Conservation (phyloP, 2,888 invertebrate genomes). For the Mythimna vitellina region DNA sequence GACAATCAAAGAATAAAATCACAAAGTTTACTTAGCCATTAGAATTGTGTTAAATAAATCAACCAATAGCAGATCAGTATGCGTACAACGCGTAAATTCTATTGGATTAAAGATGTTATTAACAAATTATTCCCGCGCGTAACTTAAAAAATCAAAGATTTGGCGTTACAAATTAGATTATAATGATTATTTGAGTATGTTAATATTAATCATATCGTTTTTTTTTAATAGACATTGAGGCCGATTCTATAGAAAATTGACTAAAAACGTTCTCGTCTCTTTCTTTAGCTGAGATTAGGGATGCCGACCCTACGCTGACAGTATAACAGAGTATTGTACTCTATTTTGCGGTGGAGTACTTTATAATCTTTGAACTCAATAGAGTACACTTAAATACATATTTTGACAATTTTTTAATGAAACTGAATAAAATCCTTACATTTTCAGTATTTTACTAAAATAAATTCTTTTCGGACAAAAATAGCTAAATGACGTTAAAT, state of each 20-base stretch:
- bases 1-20: slow-evolving; percentile 41
- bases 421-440: too few species aligned
- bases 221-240: slow-evolving; percentile 14
- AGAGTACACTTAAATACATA: too few species aligned
- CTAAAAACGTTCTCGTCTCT: background rate
- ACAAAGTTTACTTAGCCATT: slow-evolving; percentile 27
- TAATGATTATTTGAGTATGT: slow-evolving; percentile 27
- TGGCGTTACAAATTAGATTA: slow-evolving; percentile 46
- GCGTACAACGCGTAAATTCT: slow-evolving; percentile 12
- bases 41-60: slow-evolving; percentile 19
- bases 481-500: too few species aligned
- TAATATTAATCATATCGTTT: slow-evolving; percentile 19
- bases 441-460: too few species aligned
- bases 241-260: slow-evolving; percentile 16
- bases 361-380: too few species aligned
- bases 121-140: background rate
- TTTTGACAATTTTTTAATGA: too few species aligned
- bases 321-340: too few species aligned
- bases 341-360: too few species aligned
- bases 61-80: slow-evolving; percentile 39
- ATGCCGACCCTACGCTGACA: too few species aligned
- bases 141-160: slow-evolving; percentile 17
- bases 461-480: too few species aligned
- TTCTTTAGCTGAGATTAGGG: background rate
- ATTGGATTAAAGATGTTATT: slow-evolving; percentile 21